phyloP scores from a whole-genome alignment of 2,113 vertebrate genomes.

The Phylloscopus whistleri region DNA sequence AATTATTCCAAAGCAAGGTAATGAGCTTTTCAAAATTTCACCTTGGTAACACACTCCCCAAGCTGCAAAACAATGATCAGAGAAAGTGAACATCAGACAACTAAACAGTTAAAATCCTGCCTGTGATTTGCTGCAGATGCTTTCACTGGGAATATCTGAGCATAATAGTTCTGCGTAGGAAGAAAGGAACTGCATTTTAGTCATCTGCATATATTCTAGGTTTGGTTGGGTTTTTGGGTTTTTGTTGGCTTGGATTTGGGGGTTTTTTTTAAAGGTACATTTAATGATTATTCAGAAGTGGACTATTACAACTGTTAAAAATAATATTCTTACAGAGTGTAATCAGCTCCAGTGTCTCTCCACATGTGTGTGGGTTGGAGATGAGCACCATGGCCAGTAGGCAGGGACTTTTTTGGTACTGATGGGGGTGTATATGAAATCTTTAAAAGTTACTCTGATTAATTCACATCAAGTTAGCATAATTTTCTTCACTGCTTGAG shows the following conservation, averaged over 20 bases:
- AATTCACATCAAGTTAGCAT: constrained; percentile 28
- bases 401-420: constrained; percentile 38
- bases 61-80: constrained; percentile 32
- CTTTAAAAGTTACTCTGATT: constrained; percentile 41
- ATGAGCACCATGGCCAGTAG: constrained; percentile 14
- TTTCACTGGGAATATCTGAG: constrained; percentile 57
- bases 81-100: constrained; percentile 14
- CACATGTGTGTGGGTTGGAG: constrained; percentile 26
- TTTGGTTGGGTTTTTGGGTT: background rate
- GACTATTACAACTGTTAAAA: constrained; percentile 62
- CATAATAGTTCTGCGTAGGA: constrained; percentile 71
- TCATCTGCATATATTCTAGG: constrained; percentile 62
- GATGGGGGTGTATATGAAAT: constrained; percentile 43
- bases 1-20: background rate
- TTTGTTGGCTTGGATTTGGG: background rate
- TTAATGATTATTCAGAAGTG: constrained; percentile 71
- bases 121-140: constrained; percentile 35
- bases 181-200: constrained; percentile 73
- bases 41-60: background rate
- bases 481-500: constrained; percentile 8
- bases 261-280: background rate
- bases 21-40: constrained; percentile 13
- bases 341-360: constrained; percentile 41
- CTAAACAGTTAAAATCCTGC: background rate
- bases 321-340: constrained; percentile 42